A percentile compares a stretch with the other conserved stretches of the same genome.
These are phyloP conservation scores for Thymelicus sylvestris DNA, from an alignment of 2,888 invertebrate species.

Conservation along the genomic window DNA sequence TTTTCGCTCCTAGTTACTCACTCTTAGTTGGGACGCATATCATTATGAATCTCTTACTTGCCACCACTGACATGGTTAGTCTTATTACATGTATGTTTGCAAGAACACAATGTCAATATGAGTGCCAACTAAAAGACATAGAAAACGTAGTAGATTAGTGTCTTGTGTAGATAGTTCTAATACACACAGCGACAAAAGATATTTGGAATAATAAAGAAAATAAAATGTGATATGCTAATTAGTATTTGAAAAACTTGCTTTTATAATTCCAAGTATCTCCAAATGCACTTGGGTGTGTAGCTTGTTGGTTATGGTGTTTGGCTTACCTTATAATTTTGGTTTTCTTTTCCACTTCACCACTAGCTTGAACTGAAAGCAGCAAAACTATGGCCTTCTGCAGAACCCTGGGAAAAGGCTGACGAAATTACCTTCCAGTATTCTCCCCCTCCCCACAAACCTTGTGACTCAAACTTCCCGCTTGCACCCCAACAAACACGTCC, in stretches of 20 bases:
- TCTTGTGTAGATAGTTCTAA: not conserved
- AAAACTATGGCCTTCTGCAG: slow-evolving; percentile 66
- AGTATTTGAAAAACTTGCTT: not conserved
- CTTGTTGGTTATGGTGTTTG: slow-evolving; percentile 43
- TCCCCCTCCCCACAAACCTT: slow-evolving; percentile 50
- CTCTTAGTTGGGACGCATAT: too few species aligned
- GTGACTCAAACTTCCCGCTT: not conserved
- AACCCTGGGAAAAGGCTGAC: slow-evolving; percentile 73
- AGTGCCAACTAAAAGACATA: not conserved
- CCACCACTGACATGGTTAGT: too few species aligned
- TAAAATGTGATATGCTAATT: too few species aligned
- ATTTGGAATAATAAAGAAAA: slow-evolving; percentile 4
- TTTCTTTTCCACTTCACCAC: slow-evolving; percentile 60
- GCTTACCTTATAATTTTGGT: slow-evolving; percentile 45
- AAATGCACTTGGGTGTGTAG: slow-evolving; percentile 20
- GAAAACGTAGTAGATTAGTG: not conserved
- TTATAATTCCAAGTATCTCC: slow-evolving; percentile 9
- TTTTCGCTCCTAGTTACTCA: too few species aligned
- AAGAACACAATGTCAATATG: too few species aligned
- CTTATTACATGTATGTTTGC: too few species aligned
- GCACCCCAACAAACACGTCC: slow-evolving; percentile 49
- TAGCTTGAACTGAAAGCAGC: slow-evolving; percentile 77
- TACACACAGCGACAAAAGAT: not conserved
- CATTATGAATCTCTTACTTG: too few species aligned
- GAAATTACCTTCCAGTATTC: slow-evolving; percentile 64